A percentile compares a stretch with the other conserved stretches of the same genome.
Evolutionary conservation across 2,888 invertebrate genomes (phyloP).

Genomic region (Hyalella azteca): DNA sequence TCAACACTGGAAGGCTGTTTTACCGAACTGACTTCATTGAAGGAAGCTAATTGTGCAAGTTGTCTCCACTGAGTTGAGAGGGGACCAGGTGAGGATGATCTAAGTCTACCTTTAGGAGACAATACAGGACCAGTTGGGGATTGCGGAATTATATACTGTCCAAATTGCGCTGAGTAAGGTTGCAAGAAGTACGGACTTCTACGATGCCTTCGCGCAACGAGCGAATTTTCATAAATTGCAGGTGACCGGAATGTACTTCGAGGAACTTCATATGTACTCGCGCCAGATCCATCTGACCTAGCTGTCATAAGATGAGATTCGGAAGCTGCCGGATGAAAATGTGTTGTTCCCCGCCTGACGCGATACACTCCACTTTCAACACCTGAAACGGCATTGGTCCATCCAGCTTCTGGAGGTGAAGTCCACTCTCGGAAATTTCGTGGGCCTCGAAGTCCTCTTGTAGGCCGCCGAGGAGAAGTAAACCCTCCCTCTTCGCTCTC

Average conservation of each 20-base stretch:
- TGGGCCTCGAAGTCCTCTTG: slow-evolving; percentile 44
- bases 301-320: slow-evolving; percentile 49
- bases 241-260: background rate
- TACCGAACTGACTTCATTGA: slow-evolving; percentile 61
- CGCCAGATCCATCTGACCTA: slow-evolving; percentile 54
- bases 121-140: slow-evolving; percentile 49
- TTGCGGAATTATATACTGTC: slow-evolving; percentile 54
- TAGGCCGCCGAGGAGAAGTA: slow-evolving; percentile 54
- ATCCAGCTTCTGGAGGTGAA: slow-evolving; percentile 19
- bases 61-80: slow-evolving; percentile 58
- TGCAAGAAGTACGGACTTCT: slow-evolving; percentile 35
- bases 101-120: slow-evolving; percentile 59
- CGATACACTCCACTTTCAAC: slow-evolving; percentile 58
- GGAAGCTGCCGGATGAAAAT: background rate
- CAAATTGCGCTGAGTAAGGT: slow-evolving; percentile 55
- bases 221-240: slow-evolving; percentile 31
- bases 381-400: slow-evolving; percentile 29
- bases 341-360: slow-evolving; percentile 53
- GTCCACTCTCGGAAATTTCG: slow-evolving; percentile 11
- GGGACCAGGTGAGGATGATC: slow-evolving; percentile 61
- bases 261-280: slow-evolving; percentile 47
- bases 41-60: slow-evolving; percentile 57
- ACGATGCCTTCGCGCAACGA: background rate
- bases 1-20: slow-evolving; percentile 59
- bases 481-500: slow-evolving; percentile 64